Evolutionary conservation across 2,113 vertebrate species (phyloP).

Genomic region (Cyphomyrus plagiostoma): DNA sequence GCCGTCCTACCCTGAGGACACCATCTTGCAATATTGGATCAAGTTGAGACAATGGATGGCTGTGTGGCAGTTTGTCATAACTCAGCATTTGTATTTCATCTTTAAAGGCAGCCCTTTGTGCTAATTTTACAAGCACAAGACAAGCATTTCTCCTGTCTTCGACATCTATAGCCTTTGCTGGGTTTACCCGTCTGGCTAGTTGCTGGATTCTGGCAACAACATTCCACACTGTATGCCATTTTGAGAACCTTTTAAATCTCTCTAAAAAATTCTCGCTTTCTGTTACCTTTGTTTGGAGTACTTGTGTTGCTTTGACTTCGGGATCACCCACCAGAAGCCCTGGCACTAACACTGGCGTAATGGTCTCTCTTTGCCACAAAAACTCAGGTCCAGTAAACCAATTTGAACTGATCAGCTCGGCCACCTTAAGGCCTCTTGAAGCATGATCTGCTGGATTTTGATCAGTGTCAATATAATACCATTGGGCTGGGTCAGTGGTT

Average conservation of each 20-base stretch:
- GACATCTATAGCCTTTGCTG: not conserved
- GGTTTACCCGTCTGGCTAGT: not conserved
- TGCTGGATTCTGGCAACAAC: conserved; percentile 7
- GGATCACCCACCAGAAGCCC: conserved; percentile 26
- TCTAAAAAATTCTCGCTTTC: not conserved
- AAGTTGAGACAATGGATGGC: conserved; percentile 6
- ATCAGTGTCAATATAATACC: conserved; percentile 13
- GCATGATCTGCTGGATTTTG: conserved; percentile 26
- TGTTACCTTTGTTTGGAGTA: conserved; percentile 10
- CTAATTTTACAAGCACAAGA: not conserved
- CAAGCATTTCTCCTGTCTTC: not conserved
- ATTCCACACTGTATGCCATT: conserved; percentile 14
- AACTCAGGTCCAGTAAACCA: conserved; percentile 30
- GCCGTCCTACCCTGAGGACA: conserved; percentile 15
- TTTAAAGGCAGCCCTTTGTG: conserved; percentile 13
- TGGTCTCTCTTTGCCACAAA: conserved; percentile 21
- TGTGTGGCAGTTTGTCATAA: conserved; percentile 3
- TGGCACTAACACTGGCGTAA: not conserved
- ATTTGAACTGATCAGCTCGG: conserved; percentile 21
- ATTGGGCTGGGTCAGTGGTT: not conserved
- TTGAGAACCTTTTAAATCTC: conserved; percentile 3
- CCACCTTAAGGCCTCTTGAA: conserved; percentile 16
- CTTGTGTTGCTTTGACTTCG: conserved; percentile 18
- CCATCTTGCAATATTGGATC: conserved; percentile 17
- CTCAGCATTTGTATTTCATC: not conserved